Conservation (phyloP, 2,797 vertebrate species). For the Melanogrammus aeglefinus region DNA sequence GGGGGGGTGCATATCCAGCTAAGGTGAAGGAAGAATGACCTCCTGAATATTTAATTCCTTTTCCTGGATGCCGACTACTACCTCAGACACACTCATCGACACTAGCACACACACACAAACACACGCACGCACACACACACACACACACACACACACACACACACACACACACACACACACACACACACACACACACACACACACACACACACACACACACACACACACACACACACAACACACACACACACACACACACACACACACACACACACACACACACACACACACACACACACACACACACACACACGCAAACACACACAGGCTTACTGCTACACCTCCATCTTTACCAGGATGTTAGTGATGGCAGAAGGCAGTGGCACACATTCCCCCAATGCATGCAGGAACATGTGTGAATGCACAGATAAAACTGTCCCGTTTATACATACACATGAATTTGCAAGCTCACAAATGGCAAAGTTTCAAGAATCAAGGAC, state of each 20-base stretch:
- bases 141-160: background rate
- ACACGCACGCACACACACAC: constrained; percentile 15
- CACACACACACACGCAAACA: background rate
- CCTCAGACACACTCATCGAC: constrained; percentile 35
- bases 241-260: constrained; percentile 19
- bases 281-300: background rate
- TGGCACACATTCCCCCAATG: background rate
- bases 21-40: constrained; percentile 37
- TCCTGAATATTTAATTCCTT: constrained; percentile 62
- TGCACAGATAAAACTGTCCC: background rate
- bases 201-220: constrained; percentile 16
- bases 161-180: background rate
- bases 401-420: background rate
- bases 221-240: constrained; percentile 3
- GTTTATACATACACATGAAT: background rate
- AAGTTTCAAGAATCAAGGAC: background rate
- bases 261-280: background rate
- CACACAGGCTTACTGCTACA: background rate
- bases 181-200: background rate
- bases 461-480: background rate
- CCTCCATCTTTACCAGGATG: background rate
- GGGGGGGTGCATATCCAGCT: background rate
- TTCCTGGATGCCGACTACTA: constrained; percentile 56
- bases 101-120: constrained; percentile 8
- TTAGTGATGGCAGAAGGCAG: background rate